Evolutionary conservation across 2,113 vertebrate genomes (phyloP).

Genomic region (Plecotus auritus): DNA sequence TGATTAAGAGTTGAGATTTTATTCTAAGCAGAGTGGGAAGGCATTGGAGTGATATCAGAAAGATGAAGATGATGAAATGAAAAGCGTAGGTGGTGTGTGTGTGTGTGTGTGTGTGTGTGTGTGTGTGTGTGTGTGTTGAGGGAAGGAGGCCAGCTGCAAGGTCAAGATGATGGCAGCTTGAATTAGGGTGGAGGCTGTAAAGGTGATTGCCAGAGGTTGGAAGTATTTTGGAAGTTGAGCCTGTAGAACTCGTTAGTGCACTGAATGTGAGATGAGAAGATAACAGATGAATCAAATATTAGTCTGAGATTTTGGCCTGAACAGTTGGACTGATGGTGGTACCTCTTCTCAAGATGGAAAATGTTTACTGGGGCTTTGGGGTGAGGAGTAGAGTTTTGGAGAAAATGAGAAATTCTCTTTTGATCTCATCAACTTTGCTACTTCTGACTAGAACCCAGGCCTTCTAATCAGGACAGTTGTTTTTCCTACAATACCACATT

Average conservation of each 20-base stretch:
- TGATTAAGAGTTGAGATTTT: not conserved
- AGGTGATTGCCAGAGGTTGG: not conserved
- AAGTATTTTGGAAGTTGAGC: not conserved
- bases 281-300: not conserved
- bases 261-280: not conserved
- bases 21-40: not conserved
- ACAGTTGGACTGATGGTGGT: not conserved
- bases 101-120: not conserved
- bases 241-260: not conserved
- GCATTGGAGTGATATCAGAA: not conserved
- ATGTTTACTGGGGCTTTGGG: not conserved
- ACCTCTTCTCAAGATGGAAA: not conserved
- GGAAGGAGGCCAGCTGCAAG: not conserved
- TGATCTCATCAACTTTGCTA: not conserved
- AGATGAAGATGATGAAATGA: not conserved
- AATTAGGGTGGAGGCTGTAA: not conserved
- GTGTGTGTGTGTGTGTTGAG: not conserved
- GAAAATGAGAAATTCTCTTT: conserved; percentile 3
- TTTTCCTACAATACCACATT: not conserved
- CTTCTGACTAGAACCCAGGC: not conserved
- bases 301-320: not conserved
- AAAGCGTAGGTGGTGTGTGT: not conserved
- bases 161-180: not conserved
- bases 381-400: not conserved
- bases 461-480: not conserved